Conservation (phyloP, 2,113 vertebrate genomes). For the Marmota flaviventris region DNA sequence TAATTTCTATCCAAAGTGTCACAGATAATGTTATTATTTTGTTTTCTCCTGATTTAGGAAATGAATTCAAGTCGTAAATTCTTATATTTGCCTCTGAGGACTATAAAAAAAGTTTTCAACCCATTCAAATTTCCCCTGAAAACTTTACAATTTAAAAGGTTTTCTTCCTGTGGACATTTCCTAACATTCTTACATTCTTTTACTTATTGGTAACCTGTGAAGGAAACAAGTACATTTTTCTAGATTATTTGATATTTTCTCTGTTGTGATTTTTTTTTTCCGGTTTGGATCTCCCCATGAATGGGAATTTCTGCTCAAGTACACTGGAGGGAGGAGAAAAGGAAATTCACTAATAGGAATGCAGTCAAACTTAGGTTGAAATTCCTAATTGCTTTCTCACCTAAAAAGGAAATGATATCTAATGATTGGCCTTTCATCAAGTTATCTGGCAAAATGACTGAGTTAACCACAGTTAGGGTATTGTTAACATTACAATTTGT, state of each 20-base stretch:
- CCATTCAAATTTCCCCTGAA: slow-evolving; percentile 22
- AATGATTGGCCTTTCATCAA: slow-evolving; percentile 76
- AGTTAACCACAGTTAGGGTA: slow-evolving; percentile 63
- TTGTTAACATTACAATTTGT: slow-evolving; percentile 81
- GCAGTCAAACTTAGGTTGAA: slow-evolving; percentile 44
- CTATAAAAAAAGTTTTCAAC: not conserved
- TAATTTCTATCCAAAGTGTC: not conserved
- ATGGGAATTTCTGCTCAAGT: slow-evolving; percentile 18
- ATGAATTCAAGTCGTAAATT: not conserved
- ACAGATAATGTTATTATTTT: not conserved
- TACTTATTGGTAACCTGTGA: not conserved
- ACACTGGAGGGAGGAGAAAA: not conserved
- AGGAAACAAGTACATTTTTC: slow-evolving; percentile 17
- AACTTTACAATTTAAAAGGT: not conserved
- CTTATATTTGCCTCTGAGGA: not conserved
- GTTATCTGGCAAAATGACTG: slow-evolving; percentile 64
- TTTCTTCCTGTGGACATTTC: not conserved
- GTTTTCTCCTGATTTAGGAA: not conserved
- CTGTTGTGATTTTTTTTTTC: not conserved
- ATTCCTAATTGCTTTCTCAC: slow-evolving; percentile 76
- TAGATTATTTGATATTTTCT: slow-evolving; percentile 21
- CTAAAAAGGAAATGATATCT: slow-evolving; percentile 74
- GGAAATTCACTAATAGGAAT: slow-evolving; percentile 43
- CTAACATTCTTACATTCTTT: not conserved
- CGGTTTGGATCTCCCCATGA: not conserved